Evolutionary conservation across 1,140 invertebrate species (phyloP).

Genomic region (Drosophila funebris): DNA sequence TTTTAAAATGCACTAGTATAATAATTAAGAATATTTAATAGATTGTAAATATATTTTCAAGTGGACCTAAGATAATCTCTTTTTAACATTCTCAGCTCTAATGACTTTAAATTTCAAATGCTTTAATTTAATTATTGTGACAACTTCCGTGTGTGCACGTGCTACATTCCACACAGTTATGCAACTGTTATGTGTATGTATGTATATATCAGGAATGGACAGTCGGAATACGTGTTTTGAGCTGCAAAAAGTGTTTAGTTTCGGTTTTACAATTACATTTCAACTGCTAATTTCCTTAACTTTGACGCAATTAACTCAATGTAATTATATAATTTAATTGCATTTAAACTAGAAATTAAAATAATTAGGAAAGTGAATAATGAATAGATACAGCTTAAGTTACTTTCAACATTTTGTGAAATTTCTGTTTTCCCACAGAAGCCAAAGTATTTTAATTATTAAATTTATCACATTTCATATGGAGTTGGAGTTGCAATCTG

Average conservation of each 20-base stretch:
- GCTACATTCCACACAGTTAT: no score
- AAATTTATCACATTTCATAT: not conserved
- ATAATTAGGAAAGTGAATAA: no score
- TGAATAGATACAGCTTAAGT: not conserved
- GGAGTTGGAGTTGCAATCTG: not conserved
- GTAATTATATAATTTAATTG: not conserved
- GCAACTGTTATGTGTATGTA: no score
- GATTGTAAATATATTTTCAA: no score
- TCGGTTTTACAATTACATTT: not conserved
- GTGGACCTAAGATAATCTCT: no score
- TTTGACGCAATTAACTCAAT: not conserved
- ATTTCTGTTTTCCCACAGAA: not conserved
- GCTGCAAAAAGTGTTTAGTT: not conserved
- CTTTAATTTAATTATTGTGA: not conserved
- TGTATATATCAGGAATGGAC: not conserved
- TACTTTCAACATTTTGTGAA: not conserved
- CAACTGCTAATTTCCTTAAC: not conserved
- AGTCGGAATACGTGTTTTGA: not conserved
- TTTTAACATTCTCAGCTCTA: not conserved
- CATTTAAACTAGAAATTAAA: not conserved
- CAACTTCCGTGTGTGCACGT: not conserved
- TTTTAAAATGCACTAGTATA: no score
- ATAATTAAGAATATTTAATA: no score
- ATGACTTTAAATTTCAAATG: not conserved
- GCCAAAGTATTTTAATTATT: conserved; percentile 12